Evolutionary conservation across 2,113 vertebrate genomes (phyloP).

Genomic region (Anoura caudifer): DNA sequence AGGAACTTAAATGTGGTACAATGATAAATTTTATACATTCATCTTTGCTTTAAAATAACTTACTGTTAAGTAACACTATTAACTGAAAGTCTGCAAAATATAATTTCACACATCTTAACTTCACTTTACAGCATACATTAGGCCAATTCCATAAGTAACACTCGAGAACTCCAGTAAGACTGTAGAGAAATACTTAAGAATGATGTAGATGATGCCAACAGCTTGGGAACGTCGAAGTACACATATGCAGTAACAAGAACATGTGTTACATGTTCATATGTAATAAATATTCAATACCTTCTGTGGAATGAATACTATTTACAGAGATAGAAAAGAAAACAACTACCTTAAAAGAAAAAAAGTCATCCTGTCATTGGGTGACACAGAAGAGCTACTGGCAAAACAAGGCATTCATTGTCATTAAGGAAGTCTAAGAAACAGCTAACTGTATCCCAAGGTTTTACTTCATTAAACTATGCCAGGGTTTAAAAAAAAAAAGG

Average conservation of each 20-base stretch:
- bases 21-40: neutral
- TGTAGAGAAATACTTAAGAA: neutral
- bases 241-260: neutral
- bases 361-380: neutral
- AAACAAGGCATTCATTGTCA: neutral
- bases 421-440: neutral
- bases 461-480: neutral
- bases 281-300: neutral
- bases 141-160: neutral
- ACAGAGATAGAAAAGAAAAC: neutral
- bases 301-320: neutral
- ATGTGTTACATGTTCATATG: neutral
- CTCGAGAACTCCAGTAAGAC: neutral
- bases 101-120: neutral
- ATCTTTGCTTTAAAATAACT: slow-evolving; percentile 24
- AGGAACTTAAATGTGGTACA: neutral
- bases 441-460: neutral
- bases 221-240: neutral
- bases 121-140: neutral
- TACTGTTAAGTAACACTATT: neutral
- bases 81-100: neutral
- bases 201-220: neutral
- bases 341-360: neutral
- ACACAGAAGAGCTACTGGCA: neutral
- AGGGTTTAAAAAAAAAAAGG: neutral